These are phyloP conservation scores for Himalopsyche phryganea DNA, from an alignment of 1,140 invertebrate species.

Conservation along the genomic window DNA sequence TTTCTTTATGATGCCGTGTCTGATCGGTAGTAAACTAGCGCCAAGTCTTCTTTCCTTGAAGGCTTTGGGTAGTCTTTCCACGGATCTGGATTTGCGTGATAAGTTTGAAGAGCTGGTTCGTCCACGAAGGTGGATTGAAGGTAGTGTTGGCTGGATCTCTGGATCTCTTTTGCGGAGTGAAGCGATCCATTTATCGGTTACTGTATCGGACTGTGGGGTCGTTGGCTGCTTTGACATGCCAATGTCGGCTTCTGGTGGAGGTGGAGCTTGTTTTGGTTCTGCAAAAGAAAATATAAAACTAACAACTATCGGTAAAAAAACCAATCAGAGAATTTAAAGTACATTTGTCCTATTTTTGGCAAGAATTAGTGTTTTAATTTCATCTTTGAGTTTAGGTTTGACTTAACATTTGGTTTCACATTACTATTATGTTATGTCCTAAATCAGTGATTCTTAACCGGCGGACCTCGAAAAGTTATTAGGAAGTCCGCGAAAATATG, in stretches of 20 bases:
- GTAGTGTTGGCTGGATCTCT: slow-evolving; percentile 62
- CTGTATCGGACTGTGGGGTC: slow-evolving; percentile 43
- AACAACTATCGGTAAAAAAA: neutral
- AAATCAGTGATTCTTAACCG: too few species aligned
- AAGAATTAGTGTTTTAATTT: too few species aligned
- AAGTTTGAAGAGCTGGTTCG: slow-evolving; percentile 43
- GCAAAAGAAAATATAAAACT: slow-evolving; percentile 5
- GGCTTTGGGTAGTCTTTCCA: slow-evolving; percentile 49
- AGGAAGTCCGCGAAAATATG: too few species aligned
- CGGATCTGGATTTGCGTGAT: slow-evolving; percentile 52
- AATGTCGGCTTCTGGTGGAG: slow-evolving; percentile 14
- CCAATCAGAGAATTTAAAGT: too few species aligned
- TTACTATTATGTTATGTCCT: too few species aligned
- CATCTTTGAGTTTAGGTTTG: too few species aligned
- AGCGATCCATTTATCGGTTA: slow-evolving; percentile 57
- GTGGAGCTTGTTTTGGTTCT: slow-evolving; percentile 18
- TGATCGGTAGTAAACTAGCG: slow-evolving; percentile 36
- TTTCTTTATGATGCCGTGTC: slow-evolving; percentile 23
- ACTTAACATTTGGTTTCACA: too few species aligned
- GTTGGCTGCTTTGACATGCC: slow-evolving; percentile 33
- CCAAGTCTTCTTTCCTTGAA: slow-evolving; percentile 35
- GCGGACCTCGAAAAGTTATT: too few species aligned
- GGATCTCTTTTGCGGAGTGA: slow-evolving; percentile 62
- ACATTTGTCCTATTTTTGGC: too few species aligned
- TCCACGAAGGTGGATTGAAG: slow-evolving; percentile 54